These are phyloP conservation scores for Epinotia nisella DNA, from an alignment of 2,888 invertebrate genomes.

Conservation along the genomic window DNA sequence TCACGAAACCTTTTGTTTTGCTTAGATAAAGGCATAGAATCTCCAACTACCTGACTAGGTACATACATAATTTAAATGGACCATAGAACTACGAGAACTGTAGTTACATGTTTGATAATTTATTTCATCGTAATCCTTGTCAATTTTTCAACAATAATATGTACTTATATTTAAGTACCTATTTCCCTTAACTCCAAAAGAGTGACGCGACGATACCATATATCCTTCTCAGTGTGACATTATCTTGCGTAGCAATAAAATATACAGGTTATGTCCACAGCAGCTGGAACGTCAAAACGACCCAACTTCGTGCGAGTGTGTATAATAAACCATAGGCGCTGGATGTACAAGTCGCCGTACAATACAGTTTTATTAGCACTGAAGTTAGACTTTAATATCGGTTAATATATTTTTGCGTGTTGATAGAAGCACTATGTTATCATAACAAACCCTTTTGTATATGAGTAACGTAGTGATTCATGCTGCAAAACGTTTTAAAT, in stretches of 20 bases:
- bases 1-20: too few species aligned
- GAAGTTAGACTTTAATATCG: neutral
- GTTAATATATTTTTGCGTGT: constrained; percentile 15
- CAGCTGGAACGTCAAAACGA: constrained; percentile 20
- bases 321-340: neutral
- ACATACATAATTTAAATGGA: too few species aligned
- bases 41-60: too few species aligned
- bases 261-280: constrained; percentile 26
- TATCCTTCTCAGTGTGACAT: neutral
- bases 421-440: constrained; percentile 12
- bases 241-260: constrained; percentile 26
- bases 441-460: constrained; percentile 17
- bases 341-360: constrained; percentile 1
- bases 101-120: too few species aligned
- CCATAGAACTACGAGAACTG: too few species aligned
- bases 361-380: constrained; percentile 25
- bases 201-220: neutral
- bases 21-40: too few species aligned
- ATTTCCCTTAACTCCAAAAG: constrained; percentile 5
- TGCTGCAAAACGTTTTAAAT: neutral
- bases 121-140: too few species aligned
- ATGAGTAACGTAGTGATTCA: constrained; percentile 5
- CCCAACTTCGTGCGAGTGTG: constrained; percentile 7
- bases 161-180: neutral
- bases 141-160: too few species aligned